Conservation (phyloP, 2,113 vertebrate genomes). For the Leucopsar rothschildi region DNA sequence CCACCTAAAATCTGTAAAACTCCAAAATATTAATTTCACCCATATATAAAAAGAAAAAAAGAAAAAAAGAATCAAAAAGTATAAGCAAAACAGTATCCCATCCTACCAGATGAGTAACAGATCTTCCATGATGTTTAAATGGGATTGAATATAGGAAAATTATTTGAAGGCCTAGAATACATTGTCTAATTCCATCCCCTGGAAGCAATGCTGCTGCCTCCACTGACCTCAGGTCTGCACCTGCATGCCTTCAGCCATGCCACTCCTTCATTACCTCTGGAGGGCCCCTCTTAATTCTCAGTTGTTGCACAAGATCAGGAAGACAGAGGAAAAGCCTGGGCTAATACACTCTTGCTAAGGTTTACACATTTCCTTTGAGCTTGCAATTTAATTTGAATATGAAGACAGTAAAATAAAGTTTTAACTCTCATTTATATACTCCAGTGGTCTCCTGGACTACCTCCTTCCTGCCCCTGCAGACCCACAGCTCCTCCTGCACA, state of each 20-base stretch:
- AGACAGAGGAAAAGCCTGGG: background rate
- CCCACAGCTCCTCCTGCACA: accelerated
- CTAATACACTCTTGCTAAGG: background rate
- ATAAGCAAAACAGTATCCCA: background rate
- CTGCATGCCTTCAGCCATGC: background rate
- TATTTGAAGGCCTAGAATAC: background rate
- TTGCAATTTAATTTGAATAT: background rate
- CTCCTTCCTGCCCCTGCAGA: background rate
- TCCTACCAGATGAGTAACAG: background rate
- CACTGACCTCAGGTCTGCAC: background rate
- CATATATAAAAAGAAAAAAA: background rate
- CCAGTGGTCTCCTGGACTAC: background rate
- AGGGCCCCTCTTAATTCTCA: background rate
- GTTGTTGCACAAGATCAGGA: background rate
- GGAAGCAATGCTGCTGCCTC: background rate
- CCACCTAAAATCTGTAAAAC: background rate
- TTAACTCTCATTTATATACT: background rate
- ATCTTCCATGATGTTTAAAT: background rate
- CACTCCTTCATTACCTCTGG: background rate
- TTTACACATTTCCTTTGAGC: background rate
- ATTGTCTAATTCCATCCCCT: background rate
- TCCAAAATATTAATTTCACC: background rate
- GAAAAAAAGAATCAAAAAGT: background rate
- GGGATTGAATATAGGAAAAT: background rate
- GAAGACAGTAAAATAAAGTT: background rate